These are phyloP conservation scores for Tillus elongatus DNA, from an alignment of 2,888 invertebrate genomes.

Conservation along the genomic window DNA sequence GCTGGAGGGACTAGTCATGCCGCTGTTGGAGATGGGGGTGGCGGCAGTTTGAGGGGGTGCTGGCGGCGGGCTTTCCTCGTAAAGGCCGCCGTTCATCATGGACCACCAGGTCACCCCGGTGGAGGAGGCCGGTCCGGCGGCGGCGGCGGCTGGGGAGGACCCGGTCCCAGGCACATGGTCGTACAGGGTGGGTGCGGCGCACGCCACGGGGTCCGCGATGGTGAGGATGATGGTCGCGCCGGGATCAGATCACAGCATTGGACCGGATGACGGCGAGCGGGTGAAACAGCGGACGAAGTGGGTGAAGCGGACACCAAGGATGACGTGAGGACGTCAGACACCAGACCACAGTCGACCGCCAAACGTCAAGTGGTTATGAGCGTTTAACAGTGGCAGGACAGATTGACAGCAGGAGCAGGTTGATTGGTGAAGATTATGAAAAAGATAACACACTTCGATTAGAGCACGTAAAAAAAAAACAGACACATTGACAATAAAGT, in stretches of 20 bases:
- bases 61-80: slow-evolving; percentile 60
- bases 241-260: slow-evolving; percentile 37
- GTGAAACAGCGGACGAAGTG: slow-evolving; percentile 24
- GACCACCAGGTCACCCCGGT: slow-evolving; percentile 78
- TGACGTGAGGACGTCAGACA: no score
- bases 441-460: no score
- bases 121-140: slow-evolving; percentile 75
- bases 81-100: slow-evolving; percentile 76
- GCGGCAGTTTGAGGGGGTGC: slow-evolving; percentile 45
- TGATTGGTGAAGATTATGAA: no score
- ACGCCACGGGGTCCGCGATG: slow-evolving; percentile 69
- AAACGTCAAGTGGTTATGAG: slow-evolving; percentile 26
- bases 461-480: no score
- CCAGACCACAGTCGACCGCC: slow-evolving; percentile 22
- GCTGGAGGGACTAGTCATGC: slow-evolving; percentile 43
- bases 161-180: slow-evolving; percentile 67
- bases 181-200: slow-evolving; percentile 69
- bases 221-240: slow-evolving; percentile 50
- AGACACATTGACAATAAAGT: slow-evolving; percentile 22
- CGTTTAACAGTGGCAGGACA: no score
- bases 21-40: slow-evolving; percentile 48
- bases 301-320: slow-evolving; percentile 13
- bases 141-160: slow-evolving; percentile 71
- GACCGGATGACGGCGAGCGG: slow-evolving; percentile 15
- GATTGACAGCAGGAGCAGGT: no score